phyloP scores from a whole-genome alignment of 2,797 vertebrate species.

The Bovichtus diacanthus region DNA sequence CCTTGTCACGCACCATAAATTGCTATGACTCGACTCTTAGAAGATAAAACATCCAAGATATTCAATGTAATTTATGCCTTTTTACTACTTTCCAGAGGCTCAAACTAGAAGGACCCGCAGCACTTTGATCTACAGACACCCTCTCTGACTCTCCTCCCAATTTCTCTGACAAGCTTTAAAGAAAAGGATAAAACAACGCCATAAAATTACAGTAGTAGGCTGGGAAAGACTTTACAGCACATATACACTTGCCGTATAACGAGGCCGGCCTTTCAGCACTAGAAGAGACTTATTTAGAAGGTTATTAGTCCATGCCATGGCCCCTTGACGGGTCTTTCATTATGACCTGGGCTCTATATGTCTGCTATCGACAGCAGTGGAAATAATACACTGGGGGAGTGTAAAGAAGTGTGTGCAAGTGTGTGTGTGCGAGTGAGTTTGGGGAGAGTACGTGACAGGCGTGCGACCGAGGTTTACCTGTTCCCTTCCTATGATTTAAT shows the following conservation, averaged over 20 bases:
- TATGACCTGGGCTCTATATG: conserved; percentile 65
- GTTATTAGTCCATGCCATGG: conserved; percentile 77
- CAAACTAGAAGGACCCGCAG: neutral
- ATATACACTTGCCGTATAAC: conserved; percentile 70
- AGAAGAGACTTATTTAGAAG: conserved; percentile 75
- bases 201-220: conserved; percentile 65
- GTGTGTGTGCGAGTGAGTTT: conserved; percentile 24
- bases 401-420: conserved; percentile 18
- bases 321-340: conserved; percentile 77
- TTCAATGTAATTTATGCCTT: neutral
- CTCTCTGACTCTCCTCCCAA: conserved; percentile 25
- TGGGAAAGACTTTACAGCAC: conserved; percentile 70
- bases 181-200: conserved; percentile 52
- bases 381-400: conserved; percentile 46
- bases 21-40: neutral
- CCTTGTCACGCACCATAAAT: too few species aligned
- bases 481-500: conserved; percentile 53
- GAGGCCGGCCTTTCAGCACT: conserved; percentile 75
- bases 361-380: conserved; percentile 74
- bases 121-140: conserved; percentile 49
- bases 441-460: conserved; percentile 27
- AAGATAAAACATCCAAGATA: neutral
- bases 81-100: conserved; percentile 5
- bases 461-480: conserved; percentile 48
- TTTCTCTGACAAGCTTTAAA: conserved; percentile 51